Evolutionary conservation across 1,140 invertebrate genomes (phyloP).

Genomic region (Amyelois transitella): DNA sequence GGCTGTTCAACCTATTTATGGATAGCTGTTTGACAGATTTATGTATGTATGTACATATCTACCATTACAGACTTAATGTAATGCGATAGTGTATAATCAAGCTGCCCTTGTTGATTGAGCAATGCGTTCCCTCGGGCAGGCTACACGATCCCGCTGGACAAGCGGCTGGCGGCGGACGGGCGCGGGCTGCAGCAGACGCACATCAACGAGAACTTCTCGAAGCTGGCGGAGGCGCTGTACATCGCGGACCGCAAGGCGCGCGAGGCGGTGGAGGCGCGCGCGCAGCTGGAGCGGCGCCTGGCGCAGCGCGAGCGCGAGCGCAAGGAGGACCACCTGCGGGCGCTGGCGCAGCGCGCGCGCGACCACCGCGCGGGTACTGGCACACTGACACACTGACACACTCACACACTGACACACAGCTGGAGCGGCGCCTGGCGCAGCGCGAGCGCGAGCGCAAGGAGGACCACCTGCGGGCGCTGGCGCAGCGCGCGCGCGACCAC

Average conservation of each 20-base stretch:
- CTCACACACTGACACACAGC: no score
- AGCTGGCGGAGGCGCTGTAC: constrained; percentile 96
- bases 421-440: constrained; percentile 97
- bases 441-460: constrained; percentile 99
- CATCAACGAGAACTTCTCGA: constrained; percentile 99
- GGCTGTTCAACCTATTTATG: no score
- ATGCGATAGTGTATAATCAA: no score
- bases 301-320: constrained; percentile 99
- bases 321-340: constrained; percentile 95
- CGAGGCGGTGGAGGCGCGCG: constrained; percentile 96
- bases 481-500: constrained; percentile 96
- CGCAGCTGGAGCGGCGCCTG: constrained; percentile 96
- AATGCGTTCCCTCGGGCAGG: constrained; percentile 74
- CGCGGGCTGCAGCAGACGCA: constrained; percentile 97
- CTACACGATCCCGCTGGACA: constrained; percentile 99
- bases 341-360: constrained; percentile 95
- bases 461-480: constrained; percentile 92
- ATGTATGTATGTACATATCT: no score
- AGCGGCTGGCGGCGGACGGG: constrained; percentile 98
- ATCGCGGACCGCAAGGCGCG: constrained; percentile 98
- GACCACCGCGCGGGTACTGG: constrained; percentile 96
- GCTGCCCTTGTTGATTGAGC: neutral
- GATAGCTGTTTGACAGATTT: no score
- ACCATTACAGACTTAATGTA: no score
- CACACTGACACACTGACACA: no score